Percentiles rank a stretch among this genome's conserved stretches.
Conservation (phyloP, 1,140 invertebrate genomes). For the Ladona fulva region DNA sequence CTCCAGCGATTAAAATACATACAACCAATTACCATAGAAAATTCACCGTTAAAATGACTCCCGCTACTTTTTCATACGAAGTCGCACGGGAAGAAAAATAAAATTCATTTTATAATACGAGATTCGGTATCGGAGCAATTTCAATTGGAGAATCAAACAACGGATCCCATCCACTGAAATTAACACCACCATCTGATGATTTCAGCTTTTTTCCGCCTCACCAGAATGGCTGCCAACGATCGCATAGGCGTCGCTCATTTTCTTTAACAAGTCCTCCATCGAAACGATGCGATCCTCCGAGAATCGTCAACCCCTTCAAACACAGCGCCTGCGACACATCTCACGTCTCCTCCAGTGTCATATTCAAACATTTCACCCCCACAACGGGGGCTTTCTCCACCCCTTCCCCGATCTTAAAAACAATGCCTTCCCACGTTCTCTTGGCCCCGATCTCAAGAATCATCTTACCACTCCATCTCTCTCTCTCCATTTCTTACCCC, state of each 20-base stretch:
- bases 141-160: too few relatives aligned
- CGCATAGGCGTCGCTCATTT: not conserved
- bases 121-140: too few relatives aligned
- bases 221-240: not conserved
- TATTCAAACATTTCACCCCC: not conserved
- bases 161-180: too few relatives aligned
- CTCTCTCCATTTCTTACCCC: not conserved
- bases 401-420: not conserved
- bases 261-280: not conserved
- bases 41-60: too few relatives aligned
- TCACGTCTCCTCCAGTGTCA: not conserved
- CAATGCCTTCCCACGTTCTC: not conserved
- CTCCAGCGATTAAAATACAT: too few relatives aligned
- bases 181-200: too few relatives aligned
- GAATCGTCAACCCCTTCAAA: conserved; percentile 8
- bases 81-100: too few relatives aligned
- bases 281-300: not conserved
- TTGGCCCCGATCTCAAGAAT: not conserved
- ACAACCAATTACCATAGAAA: too few relatives aligned
- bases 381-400: not conserved
- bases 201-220: too few relatives aligned
- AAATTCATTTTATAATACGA: too few relatives aligned
- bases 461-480: not conserved
- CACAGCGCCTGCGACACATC: not conserved
- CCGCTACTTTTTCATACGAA: too few relatives aligned